Conservation (phyloP, 2,888 invertebrate genomes). For the Muschampia plurimacula region DNA sequence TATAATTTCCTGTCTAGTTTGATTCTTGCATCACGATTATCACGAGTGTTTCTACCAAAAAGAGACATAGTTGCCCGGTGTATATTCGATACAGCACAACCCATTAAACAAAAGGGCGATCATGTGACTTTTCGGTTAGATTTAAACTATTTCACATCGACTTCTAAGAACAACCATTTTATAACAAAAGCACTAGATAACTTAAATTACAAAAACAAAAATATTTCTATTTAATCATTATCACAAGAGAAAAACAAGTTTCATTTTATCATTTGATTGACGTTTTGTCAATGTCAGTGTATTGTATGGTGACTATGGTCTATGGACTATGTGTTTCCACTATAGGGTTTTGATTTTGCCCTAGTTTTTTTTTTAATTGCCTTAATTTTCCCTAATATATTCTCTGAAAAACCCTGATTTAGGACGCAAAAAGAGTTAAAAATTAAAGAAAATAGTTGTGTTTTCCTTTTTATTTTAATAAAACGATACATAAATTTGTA, state of each 20-base stretch:
- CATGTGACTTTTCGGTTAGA: constrained; percentile 31
- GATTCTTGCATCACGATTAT: constrained; percentile 61
- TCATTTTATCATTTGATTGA: too few species aligned
- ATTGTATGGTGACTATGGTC: too few species aligned
- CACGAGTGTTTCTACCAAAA: constrained; percentile 67
- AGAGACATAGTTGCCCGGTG: constrained; percentile 71
- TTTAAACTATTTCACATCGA: constrained; percentile 41
- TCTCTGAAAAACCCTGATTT: too few species aligned
- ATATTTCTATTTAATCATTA: background rate
- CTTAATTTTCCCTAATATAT: too few species aligned
- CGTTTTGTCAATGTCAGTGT: too few species aligned
- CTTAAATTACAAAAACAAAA: constrained; percentile 5
- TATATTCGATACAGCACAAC: constrained; percentile 76
- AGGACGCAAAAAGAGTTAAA: too few species aligned
- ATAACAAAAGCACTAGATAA: constrained; percentile 1
- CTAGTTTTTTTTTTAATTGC: too few species aligned
- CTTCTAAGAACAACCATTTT: constrained; percentile 40
- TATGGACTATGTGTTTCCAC: too few species aligned
- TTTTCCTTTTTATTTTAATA: too few species aligned
- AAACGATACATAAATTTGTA: too few species aligned
- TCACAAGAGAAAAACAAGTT: background rate
- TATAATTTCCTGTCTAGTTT: constrained; percentile 77
- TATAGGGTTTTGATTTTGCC: too few species aligned
- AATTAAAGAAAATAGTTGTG: too few species aligned
- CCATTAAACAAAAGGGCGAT: constrained; percentile 67